These are phyloP conservation scores for Phragmatobia fuliginosa DNA, from an alignment of 2,888 invertebrate genomes.

Conservation along the genomic window DNA sequence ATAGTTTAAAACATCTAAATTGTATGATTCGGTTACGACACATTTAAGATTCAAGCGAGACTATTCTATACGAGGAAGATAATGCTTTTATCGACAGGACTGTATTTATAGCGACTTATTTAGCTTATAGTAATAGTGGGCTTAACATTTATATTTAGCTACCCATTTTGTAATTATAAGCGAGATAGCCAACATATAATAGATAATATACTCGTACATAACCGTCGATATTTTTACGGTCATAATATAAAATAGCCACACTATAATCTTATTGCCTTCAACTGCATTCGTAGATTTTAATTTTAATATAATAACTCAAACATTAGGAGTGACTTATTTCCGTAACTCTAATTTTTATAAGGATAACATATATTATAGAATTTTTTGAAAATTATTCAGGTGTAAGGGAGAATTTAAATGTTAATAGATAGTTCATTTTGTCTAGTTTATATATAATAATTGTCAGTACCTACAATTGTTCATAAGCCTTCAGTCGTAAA, in stretches of 20 bases:
- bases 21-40: not conserved
- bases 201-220: not conserved
- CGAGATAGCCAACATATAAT: not conserved
- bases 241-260: not conserved
- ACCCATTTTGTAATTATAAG: not conserved
- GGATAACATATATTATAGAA: not conserved
- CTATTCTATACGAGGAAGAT: slow-evolving; percentile 26
- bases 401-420: not conserved
- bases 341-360: not conserved
- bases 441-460: not conserved
- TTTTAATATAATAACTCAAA: not conserved
- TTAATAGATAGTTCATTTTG: not conserved
- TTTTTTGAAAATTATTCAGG: not conserved
- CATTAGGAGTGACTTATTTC: not conserved
- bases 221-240: not conserved
- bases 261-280: not conserved
- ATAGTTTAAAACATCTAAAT: slow-evolving; percentile 6
- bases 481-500: not conserved
- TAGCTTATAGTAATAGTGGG: not conserved
- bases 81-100: slow-evolving; percentile 9
- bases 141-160: not conserved
- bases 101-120: not conserved
- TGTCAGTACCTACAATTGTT: not conserved
- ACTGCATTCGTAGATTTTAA: not conserved
- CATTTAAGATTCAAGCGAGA: slow-evolving; percentile 30